These are phyloP conservation scores for Zelostemma sp. DNA, from an alignment of 1,140 invertebrate genomes.

Conservation along the genomic window DNA sequence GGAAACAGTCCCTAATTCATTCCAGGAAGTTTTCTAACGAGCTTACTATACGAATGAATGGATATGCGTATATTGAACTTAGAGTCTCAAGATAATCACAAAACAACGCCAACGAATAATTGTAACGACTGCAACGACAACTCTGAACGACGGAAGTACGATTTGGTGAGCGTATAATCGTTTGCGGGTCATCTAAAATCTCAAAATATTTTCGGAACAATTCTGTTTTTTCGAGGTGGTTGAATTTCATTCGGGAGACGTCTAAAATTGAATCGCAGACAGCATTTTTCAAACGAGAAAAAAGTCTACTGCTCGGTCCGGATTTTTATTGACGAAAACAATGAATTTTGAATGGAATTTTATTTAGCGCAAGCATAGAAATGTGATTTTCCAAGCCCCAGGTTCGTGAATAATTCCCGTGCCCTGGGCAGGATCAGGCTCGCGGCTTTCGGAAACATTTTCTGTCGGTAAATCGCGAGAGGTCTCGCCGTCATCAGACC, in stretches of 20 bases:
- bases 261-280: too few relatives aligned
- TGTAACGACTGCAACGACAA: neutral
- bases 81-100: neutral
- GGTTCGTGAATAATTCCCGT: neutral
- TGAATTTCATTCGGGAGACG: too few relatives aligned
- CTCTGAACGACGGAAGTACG: neutral
- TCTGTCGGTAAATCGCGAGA: slow-evolving; percentile 10
- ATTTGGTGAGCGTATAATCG: too few relatives aligned
- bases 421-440: neutral
- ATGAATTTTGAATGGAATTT: too few relatives aligned
- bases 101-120: neutral
- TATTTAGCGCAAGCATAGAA: too few relatives aligned
- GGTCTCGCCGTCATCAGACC: slow-evolving; percentile 13
- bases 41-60: neutral
- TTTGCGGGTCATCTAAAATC: too few relatives aligned
- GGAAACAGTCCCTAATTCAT: too few relatives aligned
- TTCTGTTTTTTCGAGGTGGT: too few relatives aligned
- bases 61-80: neutral
- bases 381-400: neutral
- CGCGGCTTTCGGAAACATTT: slow-evolving; percentile 13
- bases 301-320: too few relatives aligned
- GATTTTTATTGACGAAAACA: too few relatives aligned
- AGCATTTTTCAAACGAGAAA: too few relatives aligned
- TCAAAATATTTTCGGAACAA: too few relatives aligned
- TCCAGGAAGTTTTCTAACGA: neutral